phyloP scores from a whole-genome alignment of 2,797 vertebrate genomes.

The Erithacus rubecula region DNA sequence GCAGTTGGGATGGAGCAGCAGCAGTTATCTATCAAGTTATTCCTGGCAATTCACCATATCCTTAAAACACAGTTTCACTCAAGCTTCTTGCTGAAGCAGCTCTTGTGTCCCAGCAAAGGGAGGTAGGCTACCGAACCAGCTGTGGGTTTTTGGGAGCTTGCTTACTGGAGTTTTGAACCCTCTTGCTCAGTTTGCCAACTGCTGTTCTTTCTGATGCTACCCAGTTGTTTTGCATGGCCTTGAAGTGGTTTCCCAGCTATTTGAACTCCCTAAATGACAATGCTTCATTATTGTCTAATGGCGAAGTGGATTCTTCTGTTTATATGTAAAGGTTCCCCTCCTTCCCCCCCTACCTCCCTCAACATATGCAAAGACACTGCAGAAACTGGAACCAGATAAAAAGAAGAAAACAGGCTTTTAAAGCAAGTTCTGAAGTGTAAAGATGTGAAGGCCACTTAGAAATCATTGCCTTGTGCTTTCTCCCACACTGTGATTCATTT shows the following conservation, averaged over 20 bases:
- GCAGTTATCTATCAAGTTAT: slow-evolving; percentile 19
- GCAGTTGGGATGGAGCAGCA: not conserved
- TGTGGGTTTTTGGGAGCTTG: slow-evolving; percentile 56
- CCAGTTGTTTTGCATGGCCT: slow-evolving; percentile 76
- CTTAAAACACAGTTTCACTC: slow-evolving; percentile 11
- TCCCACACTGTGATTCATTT: slow-evolving; percentile 77
- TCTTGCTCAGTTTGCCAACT: slow-evolving; percentile 65
- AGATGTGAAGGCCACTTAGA: slow-evolving; percentile 74
- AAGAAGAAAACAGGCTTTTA: slow-evolving; percentile 73
- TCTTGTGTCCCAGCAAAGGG: not conserved
- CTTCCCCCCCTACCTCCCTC: slow-evolving; percentile 67
- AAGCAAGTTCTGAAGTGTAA: slow-evolving; percentile 74
- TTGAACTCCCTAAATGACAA: slow-evolving; percentile 75
- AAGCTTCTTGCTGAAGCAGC: slow-evolving; percentile 19
- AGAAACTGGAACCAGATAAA: slow-evolving; percentile 84
- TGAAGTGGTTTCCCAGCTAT: slow-evolving; percentile 83
- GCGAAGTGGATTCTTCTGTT: slow-evolving; percentile 76
- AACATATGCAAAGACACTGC: slow-evolving; percentile 76
- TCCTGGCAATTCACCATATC: slow-evolving; percentile 24
- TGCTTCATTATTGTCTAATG: slow-evolving; percentile 72
- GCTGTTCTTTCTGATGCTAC: slow-evolving; percentile 73
- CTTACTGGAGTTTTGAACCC: slow-evolving; percentile 65
- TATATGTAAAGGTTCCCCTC: slow-evolving; percentile 73
- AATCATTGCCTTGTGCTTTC: slow-evolving; percentile 52
- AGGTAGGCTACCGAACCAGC: slow-evolving; percentile 54